Percentiles rank a stretch among this genome's conserved stretches.
Conservation (phyloP, 2,113 vertebrate species). For the Pomatostomus ruficeps region DNA sequence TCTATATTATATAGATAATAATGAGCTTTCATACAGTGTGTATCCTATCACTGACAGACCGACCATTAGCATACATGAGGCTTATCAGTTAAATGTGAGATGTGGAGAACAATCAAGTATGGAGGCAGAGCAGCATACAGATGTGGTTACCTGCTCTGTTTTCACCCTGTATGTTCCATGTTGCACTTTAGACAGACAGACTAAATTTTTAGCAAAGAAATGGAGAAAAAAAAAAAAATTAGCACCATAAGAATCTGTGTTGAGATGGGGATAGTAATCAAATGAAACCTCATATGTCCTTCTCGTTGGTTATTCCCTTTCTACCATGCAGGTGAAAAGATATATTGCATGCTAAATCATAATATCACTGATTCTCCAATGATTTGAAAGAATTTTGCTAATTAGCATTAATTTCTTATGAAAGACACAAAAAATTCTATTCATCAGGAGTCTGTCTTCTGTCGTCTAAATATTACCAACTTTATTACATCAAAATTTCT, state of each 20-base stretch:
- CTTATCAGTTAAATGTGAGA: background rate
- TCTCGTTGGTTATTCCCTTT: background rate
- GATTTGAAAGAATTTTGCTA: background rate
- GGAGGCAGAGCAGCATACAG: background rate
- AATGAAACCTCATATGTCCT: background rate
- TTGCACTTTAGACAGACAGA: background rate
- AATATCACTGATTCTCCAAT: background rate
- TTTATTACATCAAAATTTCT: background rate
- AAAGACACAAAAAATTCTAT: background rate
- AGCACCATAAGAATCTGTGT: background rate
- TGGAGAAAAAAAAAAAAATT: background rate
- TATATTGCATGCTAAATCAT: background rate
- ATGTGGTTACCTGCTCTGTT: background rate
- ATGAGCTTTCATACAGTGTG: background rate
- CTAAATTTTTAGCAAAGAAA: background rate
- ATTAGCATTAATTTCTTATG: background rate
- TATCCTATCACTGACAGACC: background rate
- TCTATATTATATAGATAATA: background rate
- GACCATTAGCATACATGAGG: fast-evolving
- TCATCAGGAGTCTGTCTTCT: background rate
- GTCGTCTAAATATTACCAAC: background rate
- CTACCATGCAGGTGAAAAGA: background rate
- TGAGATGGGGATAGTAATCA: background rate
- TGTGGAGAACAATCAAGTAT: background rate
- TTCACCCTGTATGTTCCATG: background rate